Evolutionary conservation across 2,888 invertebrate genomes (phyloP), one percentile per base, ranked within the genome.

Genomic region (Brachycybe producta): DNA sequence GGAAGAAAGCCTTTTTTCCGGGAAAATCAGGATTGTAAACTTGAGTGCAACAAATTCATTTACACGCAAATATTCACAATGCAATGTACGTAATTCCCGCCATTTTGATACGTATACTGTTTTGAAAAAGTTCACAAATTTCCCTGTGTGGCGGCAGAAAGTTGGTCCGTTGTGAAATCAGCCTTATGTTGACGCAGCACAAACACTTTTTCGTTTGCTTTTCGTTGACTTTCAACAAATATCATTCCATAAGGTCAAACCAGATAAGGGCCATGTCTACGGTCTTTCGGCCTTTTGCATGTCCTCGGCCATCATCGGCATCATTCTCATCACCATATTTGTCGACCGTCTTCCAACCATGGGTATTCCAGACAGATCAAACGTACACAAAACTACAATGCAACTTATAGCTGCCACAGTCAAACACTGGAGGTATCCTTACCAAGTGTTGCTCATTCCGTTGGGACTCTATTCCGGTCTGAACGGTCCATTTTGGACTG

Each of bases 391-490:
- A 43, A 77, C 79, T 3, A 84, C 84, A 8, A 79, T 85, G 59
- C 83, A 86, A 65, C 72, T 88, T 46, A 70, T 90, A 5, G 81
- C 85, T 5, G 88, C 90, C 15, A 94, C 94, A 1, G 81, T 85
- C 53, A 82, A 82, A 64, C 94, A 95, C 64, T 73, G 91, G 62
- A 83, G 83, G 68, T 84, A 91, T 65, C 85, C 85, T 0, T 84
- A 88, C 64, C 92, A 94, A 64, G 82, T 92, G 61, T 73, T 95
- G 5, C 76, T 97, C 32, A 88, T 95, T 55, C 94, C 94, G 1
- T 80, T 97, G 56, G 95, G 95, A 0, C 72, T 95, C 44, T 97
- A 90, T 80, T 91, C 92, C 60, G 95, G 95, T 52, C 84, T 97
- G 78, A 94, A 95, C 65, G 94, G 95, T 65, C 94, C 92, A 0